Base-by-base conservation (phyloP, 2,113 vertebrate genomes). In the Sapayoa aenigma region DNA sequence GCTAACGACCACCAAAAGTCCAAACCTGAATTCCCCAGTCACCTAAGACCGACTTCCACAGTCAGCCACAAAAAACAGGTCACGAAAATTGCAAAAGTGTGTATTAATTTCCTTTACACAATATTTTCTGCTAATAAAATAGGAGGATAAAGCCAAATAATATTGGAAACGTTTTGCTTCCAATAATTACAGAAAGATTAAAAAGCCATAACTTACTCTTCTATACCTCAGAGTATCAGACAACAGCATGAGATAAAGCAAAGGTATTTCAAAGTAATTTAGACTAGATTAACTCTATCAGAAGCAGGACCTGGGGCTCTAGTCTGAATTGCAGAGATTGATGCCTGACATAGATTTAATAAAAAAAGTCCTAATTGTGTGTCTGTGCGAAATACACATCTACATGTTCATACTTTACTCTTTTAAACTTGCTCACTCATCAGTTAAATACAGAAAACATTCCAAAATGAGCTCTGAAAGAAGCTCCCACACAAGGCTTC, bases 361-460 rank as follows among this genome's bases (percentile, higher is more conserved):
- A 30, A 0, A 30, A 47, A 11, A 71, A 60, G 3, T 37, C 19
- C 8, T 46, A 37, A n/a, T 2, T 16, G 4, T 0, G 47, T 21
- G 30, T 20, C 0, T 5, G 5, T 21, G 24, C 18, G 19, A 12
- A 73, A 75, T 9, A 30, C 2, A 68, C 1, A 4, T 3, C 2
- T 12, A 25, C 7, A 15, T 27, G 5, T n/a, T 27, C 12, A 10
- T 9, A 33, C 4, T 46, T 42, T 30, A 20, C 6, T 72, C 23
- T 50, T 68, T 22, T 14, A 50, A 41, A 30, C 3, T n/a, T 53
- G 30, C 27, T 55, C 35, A 11, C 30, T 5, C 39, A 55, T 18
- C 18, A 37, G 23, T 9, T 67, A 50, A 87, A 49, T 3, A 5
- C 0, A 59, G 15, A 20, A 25, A 12, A 37, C 15, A 14, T 20